Percentiles rank a stretch among this genome's conserved stretches.
phyloP scores from a whole-genome alignment of 2,113 vertebrate species.

The Strix uralensis region DNA sequence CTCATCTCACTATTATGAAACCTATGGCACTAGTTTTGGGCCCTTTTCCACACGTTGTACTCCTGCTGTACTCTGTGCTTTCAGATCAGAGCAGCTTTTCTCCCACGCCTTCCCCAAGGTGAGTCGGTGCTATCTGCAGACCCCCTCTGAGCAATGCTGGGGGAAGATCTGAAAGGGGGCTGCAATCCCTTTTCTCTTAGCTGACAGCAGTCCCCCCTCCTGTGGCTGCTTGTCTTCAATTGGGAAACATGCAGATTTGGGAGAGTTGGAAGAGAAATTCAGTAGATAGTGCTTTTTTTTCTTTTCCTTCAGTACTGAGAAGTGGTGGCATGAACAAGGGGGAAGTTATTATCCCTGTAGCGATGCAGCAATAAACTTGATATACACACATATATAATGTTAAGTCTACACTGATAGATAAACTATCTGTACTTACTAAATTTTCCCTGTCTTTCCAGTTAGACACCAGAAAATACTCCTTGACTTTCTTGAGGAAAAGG shows the following conservation, averaged over 20 bases:
- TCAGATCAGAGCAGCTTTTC: not conserved
- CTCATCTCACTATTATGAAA: not conserved
- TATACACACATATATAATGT: rapidly evolving
- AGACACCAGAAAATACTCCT: not conserved
- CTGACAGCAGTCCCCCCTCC: not conserved
- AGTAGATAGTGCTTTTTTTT: not conserved
- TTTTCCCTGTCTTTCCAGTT: not conserved
- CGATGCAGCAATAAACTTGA: not conserved
- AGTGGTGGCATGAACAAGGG: not conserved
- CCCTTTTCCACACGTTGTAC: not conserved
- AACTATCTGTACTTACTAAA: not conserved
- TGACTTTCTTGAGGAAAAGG: not conserved
- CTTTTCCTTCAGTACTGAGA: not conserved
- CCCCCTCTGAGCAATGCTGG: not conserved
- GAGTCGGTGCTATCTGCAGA: not conserved
- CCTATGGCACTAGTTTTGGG: not conserved
- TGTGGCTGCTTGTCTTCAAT: rapidly evolving
- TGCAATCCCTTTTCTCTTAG: not conserved
- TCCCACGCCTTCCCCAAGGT: not conserved
- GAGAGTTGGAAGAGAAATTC: not conserved
- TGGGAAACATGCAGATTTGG: not conserved
- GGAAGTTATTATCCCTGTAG: not conserved
- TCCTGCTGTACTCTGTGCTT: not conserved
- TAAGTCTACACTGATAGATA: not conserved
- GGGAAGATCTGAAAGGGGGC: not conserved